These are phyloP conservation scores for Hydrotaea cyrtoneurina DNA, from an alignment of 2,888 invertebrate species.

Conservation along the genomic window DNA sequence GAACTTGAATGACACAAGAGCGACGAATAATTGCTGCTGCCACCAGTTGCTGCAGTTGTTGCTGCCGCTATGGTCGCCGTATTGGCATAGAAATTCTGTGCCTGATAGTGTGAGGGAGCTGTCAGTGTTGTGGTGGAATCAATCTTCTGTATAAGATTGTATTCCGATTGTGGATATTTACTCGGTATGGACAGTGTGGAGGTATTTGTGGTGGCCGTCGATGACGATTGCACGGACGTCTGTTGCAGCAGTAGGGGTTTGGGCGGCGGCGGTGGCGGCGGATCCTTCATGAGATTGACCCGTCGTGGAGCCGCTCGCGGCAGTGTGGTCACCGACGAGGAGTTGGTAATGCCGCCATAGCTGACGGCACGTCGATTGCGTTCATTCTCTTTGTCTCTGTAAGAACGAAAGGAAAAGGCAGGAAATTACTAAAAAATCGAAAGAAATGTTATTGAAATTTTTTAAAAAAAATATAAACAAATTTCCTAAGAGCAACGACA, in stretches of 20 bases:
- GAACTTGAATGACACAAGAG: conserved; percentile 78
- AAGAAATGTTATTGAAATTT: too few species aligned
- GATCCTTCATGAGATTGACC: conserved; percentile 79
- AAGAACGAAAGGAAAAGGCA: conserved; percentile 39
- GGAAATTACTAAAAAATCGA: background rate
- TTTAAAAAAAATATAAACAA: too few species aligned
- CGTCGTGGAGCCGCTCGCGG: conserved; percentile 79
- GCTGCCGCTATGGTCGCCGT: conserved; percentile 72
- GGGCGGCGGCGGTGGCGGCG: conserved; percentile 78
- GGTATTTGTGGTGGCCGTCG: conserved; percentile 64
- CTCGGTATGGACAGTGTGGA: conserved; percentile 74
- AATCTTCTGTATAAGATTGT: conserved; percentile 79
- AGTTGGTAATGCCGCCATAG: conserved; percentile 75
- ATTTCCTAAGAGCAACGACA: too few species aligned
- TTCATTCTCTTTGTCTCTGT: conserved; percentile 79
- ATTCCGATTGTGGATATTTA: conserved; percentile 79
- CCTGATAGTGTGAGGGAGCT: conserved; percentile 75
- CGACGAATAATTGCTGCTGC: conserved; percentile 74
- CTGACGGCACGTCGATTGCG: conserved; percentile 80
- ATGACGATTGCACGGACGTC: conserved; percentile 73
- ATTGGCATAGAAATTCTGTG: conserved; percentile 78
- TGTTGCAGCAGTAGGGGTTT: conserved; percentile 76
- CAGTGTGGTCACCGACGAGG: conserved; percentile 72
- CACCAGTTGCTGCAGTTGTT: conserved; percentile 18
- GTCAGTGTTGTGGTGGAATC: conserved; percentile 77